These are phyloP conservation scores for Ptychobarbus kaznakovi DNA, from an alignment of 2,797 vertebrate species.

Conservation along the genomic window DNA sequence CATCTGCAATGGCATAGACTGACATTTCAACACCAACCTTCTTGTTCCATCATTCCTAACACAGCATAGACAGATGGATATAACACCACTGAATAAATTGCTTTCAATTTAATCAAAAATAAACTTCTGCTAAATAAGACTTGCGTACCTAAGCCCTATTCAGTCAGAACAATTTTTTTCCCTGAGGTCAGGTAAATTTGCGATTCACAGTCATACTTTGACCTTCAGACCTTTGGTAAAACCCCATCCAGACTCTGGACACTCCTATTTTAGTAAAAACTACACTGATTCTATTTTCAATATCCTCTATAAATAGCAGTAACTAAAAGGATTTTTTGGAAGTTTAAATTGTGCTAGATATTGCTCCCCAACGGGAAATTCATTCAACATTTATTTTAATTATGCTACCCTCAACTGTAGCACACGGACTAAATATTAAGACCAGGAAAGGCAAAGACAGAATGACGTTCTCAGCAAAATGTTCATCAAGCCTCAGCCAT, in stretches of 20 bases:
- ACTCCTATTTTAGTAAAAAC: background rate
- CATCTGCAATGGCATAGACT: conserved; percentile 66
- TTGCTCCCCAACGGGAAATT: background rate
- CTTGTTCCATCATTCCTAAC: background rate
- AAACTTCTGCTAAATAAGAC: conserved; percentile 8
- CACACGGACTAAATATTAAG: conserved; percentile 10
- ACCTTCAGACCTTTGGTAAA: conserved; percentile 1
- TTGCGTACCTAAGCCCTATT: background rate
- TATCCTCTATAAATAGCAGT: background rate
- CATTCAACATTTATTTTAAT: background rate
- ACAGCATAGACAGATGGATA: background rate
- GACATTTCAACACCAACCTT: background rate
- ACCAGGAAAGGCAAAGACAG: background rate
- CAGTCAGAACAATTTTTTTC: background rate
- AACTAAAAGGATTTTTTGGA: background rate
- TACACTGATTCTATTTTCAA: background rate
- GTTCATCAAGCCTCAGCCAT: conserved; percentile 29
- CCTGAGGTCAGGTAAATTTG: background rate
- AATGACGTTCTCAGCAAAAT: conserved; percentile 20
- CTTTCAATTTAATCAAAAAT: background rate
- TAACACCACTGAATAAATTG: background rate
- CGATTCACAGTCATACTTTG: background rate
- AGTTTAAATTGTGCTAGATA: conserved; percentile 8
- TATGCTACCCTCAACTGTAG: background rate
- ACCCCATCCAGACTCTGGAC: background rate